Evolutionary conservation across 2,797 vertebrate genomes (phyloP), one percentile per base, ranked within the genome.

Genomic region (Enteromius paludinosus): DNA sequence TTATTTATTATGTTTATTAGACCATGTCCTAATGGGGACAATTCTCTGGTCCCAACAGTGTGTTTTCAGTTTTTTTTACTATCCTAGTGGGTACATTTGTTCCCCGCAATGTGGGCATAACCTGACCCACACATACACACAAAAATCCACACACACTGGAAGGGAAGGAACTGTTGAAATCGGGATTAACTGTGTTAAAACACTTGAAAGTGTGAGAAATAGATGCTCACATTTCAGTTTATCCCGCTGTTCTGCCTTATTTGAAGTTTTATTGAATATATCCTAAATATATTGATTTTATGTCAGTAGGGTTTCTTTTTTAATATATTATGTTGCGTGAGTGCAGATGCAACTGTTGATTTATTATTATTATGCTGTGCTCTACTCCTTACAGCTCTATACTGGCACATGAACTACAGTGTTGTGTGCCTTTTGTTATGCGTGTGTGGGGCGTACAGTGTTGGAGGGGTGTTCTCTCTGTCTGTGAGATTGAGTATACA

Each of bases 401-500:
- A 70, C 61, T 82, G 59, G 61, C 64, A 74, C n/a, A 45, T 84
- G 74, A 47, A 59, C 41, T 72, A 47, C 66, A 66, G 81, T 83
- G 64, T 76, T 78, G 88, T 87, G 86, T 82, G 72, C 81, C 79
- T 88, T 88, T 73, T 88, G 81, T 88, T 87, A 65, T 83, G 59
- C 18, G 83, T 90, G 86, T 93, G 35, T 47, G 47, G 47, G 70
- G 41, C 54, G 17, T 77, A 64, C 71, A 83, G 70, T 80, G 54
- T 77, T 83, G 52, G 30, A 70, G 52, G 62, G 47, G 72, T 88
- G 79, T 85, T 54, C 66, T 76, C 68, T 84, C 81, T 85, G 88
- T 82, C 85, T 88, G 83, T 88, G 89, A 87, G 92, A 92, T 92
- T 90, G 92, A 94, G 91, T 92, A 91, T 91, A 91, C 92, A 91